Base-by-base conservation (phyloP, 1,140 invertebrate genomes). In the Bicyclus anynana region DNA sequence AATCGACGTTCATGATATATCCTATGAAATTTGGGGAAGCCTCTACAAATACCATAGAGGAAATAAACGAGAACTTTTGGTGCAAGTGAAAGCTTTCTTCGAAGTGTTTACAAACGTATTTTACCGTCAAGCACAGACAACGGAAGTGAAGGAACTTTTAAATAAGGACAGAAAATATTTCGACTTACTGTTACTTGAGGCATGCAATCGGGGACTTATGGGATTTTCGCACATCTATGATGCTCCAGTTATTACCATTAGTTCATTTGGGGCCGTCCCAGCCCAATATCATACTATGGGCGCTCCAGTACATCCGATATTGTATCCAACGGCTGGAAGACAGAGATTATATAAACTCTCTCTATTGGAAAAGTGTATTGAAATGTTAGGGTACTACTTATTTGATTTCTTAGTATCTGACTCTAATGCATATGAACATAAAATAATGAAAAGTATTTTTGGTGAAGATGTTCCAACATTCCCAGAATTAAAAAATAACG, bases 251-350 rank as follows among this genome's bases (percentile, higher is more conserved):
- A 84, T 91, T 20, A 59, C 62, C 5, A 53, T 90, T 1, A 84
- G 74, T 51, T 85, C 89, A 0, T 66, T 79, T 14, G 70, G 73
- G 2, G 62, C 61, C 1, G 16, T 44, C 0, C 6, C 50, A 0
- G 49, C 55, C 10, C 40, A 70, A 44, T 80, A 70, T 46, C 52
- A 68, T 23, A 37, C 54, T 0, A 60, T 88, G 2, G 91, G 91
- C 14, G 89, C 86, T 51, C 77, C 87, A 1, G 62, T 75, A 6
- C 87, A 91, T 57, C 84, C 89, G 0, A 47, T 90, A 13, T 64
- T 89, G 16, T 84, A 89, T 58, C 90, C 90, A 0, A 71, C 78
- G 13, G 23, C 77, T 2, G 60, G 81, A 20, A 54, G 73, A 9
- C 78, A 62, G 29, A 67, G 62, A 33, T 12, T 74, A 5, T 65